Evolutionary conservation across 2,797 vertebrate species (phyloP), one percentile per base, ranked within the genome.

Genomic region (Myoxocephalus aenaeus): DNA sequence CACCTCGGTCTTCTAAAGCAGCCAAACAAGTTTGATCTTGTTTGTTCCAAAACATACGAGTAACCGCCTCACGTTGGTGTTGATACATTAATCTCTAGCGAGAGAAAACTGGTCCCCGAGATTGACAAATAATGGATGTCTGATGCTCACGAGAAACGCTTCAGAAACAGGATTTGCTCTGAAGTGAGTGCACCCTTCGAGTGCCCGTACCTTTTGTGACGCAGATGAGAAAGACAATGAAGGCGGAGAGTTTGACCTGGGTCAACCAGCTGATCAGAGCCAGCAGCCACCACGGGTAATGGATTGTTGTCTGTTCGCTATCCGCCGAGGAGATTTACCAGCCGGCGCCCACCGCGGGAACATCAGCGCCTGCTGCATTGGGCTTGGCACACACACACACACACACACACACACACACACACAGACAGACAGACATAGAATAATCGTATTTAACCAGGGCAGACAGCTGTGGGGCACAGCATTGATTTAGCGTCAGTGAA

Each of bases 241-340:
- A 73, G 27, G 48, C 36, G 70, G 73, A 75, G 65, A 61, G 2
- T 69, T 57, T 64, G 75, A 68, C 82, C 80, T 1, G 38, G 36
- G 75, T 81, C 44, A 17, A 40, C 15, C 57, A 42, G 72, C 73
- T 56, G 69, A 80, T 84, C 70, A 32, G 59, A 80, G 69, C 65
- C 71, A 29, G 32, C 78, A 48, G 73, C 75, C 65, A 20, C 74
- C n/a, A 11, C 76, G 57, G 50, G 27, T 91, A 86, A 87, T 84
- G 82, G 87, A 84, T 76, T 53, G 69, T 54, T 83, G 82, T 83
- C 74, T 61, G 73, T 83, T n/a, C 56, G 12, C 48, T 62, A 44
- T 81, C 85, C 68, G 66, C 48, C 5, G 22, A 42, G 75, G 57
- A 85, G 79, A 86, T 84, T 87, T 86, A 81, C 64, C 64, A 69